Evolutionary conservation across 2,113 vertebrate species (phyloP).

Genomic region (Rhynchopsitta pachyrhyncha): DNA sequence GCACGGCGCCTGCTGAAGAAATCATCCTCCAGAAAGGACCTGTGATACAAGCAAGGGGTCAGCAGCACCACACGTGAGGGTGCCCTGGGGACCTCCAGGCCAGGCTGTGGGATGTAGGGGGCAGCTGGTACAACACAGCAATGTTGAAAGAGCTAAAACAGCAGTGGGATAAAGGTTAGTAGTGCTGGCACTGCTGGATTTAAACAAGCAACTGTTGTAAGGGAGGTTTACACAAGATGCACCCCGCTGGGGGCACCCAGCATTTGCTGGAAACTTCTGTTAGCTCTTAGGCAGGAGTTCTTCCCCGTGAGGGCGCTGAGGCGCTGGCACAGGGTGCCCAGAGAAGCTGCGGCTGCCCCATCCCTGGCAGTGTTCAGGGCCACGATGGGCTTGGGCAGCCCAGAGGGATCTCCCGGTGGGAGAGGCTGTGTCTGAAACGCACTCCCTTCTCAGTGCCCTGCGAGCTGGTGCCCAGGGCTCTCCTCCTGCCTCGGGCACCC

Average conservation of each 20-base stretch:
- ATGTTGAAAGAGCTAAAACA: neutral
- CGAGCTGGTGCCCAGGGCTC: neutral
- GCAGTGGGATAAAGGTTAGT: neutral
- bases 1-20: constrained; percentile 74
- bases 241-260: neutral
- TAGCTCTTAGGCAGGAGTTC: neutral
- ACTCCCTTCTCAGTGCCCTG: constrained; percentile 63
- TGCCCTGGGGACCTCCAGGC: neutral
- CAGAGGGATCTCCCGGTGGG: neutral
- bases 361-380: neutral
- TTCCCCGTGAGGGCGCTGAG: neutral
- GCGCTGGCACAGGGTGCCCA: neutral
- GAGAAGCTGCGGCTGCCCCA: neutral
- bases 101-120: neutral
- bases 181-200: neutral
- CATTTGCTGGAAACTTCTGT: neutral
- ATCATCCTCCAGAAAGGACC: constrained; percentile 73
- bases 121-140: neutral
- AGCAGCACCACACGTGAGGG: neutral
- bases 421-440: neutral
- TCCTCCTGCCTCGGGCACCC: neutral
- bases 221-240: neutral
- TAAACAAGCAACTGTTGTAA: neutral
- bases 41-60: neutral
- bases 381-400: neutral